Evolutionary conservation across 2,113 vertebrate species (phyloP), one percentile per base, ranked within the genome.

Genomic region (Rhagologus leucostigma): DNA sequence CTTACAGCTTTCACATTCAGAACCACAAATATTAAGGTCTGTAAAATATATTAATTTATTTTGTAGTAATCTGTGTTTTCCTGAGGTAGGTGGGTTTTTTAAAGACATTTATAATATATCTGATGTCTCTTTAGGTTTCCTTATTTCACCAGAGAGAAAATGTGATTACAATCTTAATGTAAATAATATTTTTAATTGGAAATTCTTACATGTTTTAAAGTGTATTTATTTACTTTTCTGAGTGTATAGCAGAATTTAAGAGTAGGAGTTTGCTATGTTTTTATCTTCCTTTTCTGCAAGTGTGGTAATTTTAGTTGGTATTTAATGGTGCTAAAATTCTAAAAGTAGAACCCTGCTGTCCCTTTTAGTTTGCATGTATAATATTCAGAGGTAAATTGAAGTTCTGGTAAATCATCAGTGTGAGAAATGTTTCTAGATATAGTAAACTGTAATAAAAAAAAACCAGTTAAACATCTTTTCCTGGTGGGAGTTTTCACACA

Each of bases 401-500:
- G 68, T 44, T 80, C 81, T 95, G 76, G 69, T 95, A 96, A 97
- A 95, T 95, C 82, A 96, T 79, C 88, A 92, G 32, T 44, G 53
- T 87, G 62, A 90, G 78, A 80, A 94, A 95, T 71, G 32, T 96
- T 91, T 89, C 88, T 87, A 79, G 82, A 94, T 96, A 96, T 92
- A 95, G 87, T 84, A 96, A 96, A 94, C 65, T 60, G 93, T 70
- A 95, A 92, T 79, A 55, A 92, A 97, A 95, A 95, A 95, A 94
- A 95, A 82, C 8, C n/a, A 93, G 63, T 89, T 76, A 82, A 96
- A 78, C 67, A 79, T 93, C 94, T 94, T 93, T 79, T 93, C 90
- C 91, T 93, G 59, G 94, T 93, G 88, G 93, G 96, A 86, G 75
- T 94, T 96, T 97, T 96, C 90, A 90, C 95, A 95, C 52, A 82